These are phyloP conservation scores for Drosophila carrolli DNA, from an alignment of 1,140 invertebrate species.

Conservation along the genomic window DNA sequence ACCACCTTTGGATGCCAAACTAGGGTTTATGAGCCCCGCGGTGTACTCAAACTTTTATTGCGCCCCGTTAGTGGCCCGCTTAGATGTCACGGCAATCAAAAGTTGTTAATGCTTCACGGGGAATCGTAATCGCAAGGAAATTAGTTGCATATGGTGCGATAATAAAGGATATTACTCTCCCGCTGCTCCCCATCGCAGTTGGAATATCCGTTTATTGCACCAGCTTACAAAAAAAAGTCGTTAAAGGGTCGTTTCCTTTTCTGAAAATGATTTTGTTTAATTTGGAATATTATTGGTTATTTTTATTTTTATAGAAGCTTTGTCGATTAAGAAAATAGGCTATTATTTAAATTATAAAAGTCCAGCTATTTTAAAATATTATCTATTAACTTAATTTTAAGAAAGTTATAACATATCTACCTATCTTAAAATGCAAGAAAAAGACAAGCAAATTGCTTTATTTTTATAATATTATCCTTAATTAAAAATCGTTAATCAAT, in stretches of 20 bases:
- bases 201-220: slow-evolving; percentile 4
- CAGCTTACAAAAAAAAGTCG: not conserved
- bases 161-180: slow-evolving; percentile 44
- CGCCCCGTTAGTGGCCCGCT: slow-evolving; percentile 37
- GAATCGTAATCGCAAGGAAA: slow-evolving; percentile 47
- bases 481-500: no score
- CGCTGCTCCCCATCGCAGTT: not conserved
- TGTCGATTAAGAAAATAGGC: not conserved
- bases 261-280: not conserved
- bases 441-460: no score
- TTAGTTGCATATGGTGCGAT: slow-evolving; percentile 51
- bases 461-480: no score
- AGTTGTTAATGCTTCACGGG: slow-evolving; percentile 46
- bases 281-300: not conserved
- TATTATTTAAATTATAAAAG: no score
- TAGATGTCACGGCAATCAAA: slow-evolving; percentile 58
- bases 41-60: slow-evolving; percentile 44
- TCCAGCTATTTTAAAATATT: no score
- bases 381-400: no score
- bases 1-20: slow-evolving; percentile 25
- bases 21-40: slow-evolving; percentile 42
- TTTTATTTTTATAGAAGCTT: no score
- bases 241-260: not conserved
- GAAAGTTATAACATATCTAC: no score
- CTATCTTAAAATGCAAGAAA: no score